These are phyloP conservation scores for Netelia virgata DNA, from an alignment of 2,888 invertebrate genomes.

Conservation along the genomic window DNA sequence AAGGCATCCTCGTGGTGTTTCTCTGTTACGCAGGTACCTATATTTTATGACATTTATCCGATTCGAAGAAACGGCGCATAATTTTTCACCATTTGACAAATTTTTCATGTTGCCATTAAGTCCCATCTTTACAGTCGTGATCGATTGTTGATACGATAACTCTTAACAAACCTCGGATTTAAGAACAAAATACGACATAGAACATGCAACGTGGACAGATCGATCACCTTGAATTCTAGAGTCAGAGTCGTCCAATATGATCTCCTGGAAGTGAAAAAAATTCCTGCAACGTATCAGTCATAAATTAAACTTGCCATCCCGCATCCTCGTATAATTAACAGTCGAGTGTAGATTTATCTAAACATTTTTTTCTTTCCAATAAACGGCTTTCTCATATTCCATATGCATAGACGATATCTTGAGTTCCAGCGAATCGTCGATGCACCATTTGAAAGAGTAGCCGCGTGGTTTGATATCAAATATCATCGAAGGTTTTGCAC, in stretches of 20 bases:
- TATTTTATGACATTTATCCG: neutral
- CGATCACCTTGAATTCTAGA: constrained; percentile 30
- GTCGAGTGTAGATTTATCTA: neutral
- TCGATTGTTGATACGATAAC: neutral
- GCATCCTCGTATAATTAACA: neutral
- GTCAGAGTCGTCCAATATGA: constrained; percentile 20
- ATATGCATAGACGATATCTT: neutral
- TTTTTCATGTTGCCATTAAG: too few species aligned
- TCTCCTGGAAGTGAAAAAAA: constrained; percentile 1
- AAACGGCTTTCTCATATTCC: constrained; percentile 46
- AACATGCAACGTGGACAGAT: too few species aligned
- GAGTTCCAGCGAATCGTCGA: constrained; percentile 28
- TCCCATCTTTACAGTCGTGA: neutral
- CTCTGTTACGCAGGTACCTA: constrained; percentile 75
- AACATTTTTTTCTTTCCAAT: constrained; percentile 6
- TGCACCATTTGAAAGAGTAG: constrained; percentile 49
- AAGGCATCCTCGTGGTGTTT: constrained; percentile 68
- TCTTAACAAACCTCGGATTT: neutral
- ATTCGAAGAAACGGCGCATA: neutral
- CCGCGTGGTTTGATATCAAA: constrained; percentile 53
- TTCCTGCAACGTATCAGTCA: constrained; percentile 8
- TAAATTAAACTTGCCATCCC: constrained; percentile 45
- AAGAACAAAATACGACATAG: neutral
- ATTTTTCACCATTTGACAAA: too few species aligned
- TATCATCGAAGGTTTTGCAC: constrained; percentile 43